Base-by-base conservation (phyloP, 1,140 invertebrate genomes). In the Ectropis grisescens region DNA sequence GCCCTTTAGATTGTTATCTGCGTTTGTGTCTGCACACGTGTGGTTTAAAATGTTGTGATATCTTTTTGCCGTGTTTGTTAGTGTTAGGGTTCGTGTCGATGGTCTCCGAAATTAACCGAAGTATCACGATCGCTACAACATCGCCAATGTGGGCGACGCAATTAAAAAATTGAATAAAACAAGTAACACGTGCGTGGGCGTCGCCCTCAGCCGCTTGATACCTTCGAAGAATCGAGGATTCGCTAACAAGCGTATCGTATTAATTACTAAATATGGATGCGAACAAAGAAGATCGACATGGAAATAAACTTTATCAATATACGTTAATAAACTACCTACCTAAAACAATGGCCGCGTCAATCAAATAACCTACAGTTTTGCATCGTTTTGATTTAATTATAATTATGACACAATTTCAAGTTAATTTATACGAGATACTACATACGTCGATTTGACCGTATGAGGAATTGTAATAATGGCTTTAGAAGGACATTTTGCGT, bases 111-210 rank as follows among this genome's bases (percentile, higher is more conserved):
- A 19, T 3, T 19, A 19, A 8, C 16, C 16, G 16, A 19, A 19
- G 16, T 19, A 8, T 3, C 16, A 19, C 8, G 16, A 19, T 19
- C 8, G 16, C 8, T 19, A 19, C 16, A 19, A 4, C 16, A 7
- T 26, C 10, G 24, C 4, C 6, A 10, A 26, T 62, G 67, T 71
- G 62, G 70, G 67, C 58, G 60, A 65, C 43, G 59, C 55, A 75
- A 75, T 75, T 71, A 75, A 75, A 71, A 69, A 69, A 65, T 62
- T 59, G 64, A 66, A 75, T 60, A 65, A 69, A 69, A 60, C 61
- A 58, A 68, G 50, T 10, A 26, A 50, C 51, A 51, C 42, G 41
- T 52, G 56, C 46, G 58, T 62, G 53, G 55, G 58, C 27, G 33
- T 26, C 15, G 24, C 27, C 19, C 29, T 39, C 26, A 30, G 29